Conservation (phyloP, 2,797 vertebrate genomes). For the Myripristis jacobus region DNA sequence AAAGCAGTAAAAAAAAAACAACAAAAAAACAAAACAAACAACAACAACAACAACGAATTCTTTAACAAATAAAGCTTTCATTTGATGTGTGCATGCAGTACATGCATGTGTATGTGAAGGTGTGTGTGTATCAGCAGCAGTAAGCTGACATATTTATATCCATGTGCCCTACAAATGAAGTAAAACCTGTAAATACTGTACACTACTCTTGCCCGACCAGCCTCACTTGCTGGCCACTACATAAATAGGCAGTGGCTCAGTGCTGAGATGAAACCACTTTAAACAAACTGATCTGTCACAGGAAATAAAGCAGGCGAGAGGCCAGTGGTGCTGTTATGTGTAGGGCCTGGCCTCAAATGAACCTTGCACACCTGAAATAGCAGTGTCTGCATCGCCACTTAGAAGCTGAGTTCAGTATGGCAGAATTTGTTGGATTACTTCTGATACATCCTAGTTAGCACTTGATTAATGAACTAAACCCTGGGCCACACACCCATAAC, state of each 20-base stretch:
- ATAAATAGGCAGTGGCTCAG: slow-evolving; percentile 51
- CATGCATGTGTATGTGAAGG: not conserved
- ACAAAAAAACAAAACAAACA: no score
- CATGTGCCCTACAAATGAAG: slow-evolving; percentile 14
- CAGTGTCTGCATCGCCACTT: slow-evolving; percentile 49
- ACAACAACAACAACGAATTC: no score
- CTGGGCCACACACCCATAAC: no score
- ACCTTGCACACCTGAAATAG: slow-evolving; percentile 57
- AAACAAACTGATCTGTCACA: slow-evolving; percentile 68
- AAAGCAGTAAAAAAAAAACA: no score
- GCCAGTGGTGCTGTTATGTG: slow-evolving; percentile 40
- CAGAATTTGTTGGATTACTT: not conserved
- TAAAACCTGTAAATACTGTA: slow-evolving; percentile 35
- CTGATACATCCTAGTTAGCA: no score
- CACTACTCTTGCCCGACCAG: slow-evolving; percentile 38
- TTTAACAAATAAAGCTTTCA: no score
- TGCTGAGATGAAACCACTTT: slow-evolving; percentile 63
- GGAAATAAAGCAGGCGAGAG: slow-evolving; percentile 63
- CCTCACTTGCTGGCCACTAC: slow-evolving; percentile 64
- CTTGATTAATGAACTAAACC: no score
- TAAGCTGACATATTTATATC: slow-evolving; percentile 15
- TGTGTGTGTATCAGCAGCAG: not conserved
- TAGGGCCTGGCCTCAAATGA: slow-evolving; percentile 52
- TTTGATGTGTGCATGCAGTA: not conserved
- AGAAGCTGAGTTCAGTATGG: slow-evolving; percentile 6